These are phyloP conservation scores for Ostrea denselamellosa DNA, from an alignment of 1,140 invertebrate species.

Conservation along the genomic window DNA sequence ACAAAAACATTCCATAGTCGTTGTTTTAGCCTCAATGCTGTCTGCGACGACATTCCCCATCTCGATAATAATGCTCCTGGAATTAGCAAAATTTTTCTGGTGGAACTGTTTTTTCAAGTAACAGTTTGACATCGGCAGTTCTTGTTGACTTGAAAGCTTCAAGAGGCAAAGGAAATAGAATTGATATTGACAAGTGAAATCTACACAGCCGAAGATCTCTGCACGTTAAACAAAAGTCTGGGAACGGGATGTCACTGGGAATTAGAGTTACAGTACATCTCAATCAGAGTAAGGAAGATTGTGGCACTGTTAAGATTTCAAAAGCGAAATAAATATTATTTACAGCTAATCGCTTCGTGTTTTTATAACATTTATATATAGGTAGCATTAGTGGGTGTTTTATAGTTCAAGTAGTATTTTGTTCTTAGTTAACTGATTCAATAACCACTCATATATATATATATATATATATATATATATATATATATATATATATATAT, in stretches of 20 bases:
- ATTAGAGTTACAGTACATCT: not conserved
- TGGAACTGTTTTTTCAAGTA: not conserved
- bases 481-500: too few species aligned
- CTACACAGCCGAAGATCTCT: not conserved
- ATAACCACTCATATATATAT: too few species aligned
- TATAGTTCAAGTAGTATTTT: not conserved
- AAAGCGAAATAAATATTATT: not conserved
- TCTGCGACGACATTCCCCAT: not conserved
- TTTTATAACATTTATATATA: not conserved
- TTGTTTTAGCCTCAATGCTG: not conserved
- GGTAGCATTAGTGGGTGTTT: not conserved
- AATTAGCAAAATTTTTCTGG: conserved; percentile 23
- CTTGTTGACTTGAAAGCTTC: conserved; percentile 25
- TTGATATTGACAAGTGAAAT: conserved; percentile 35
- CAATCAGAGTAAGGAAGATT: not conserved
- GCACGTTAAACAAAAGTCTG: not conserved
- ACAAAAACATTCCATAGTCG: not conserved
- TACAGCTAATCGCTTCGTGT: not conserved
- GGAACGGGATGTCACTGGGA: not conserved
- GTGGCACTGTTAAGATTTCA: not conserved
- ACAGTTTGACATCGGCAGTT: conserved; percentile 10
- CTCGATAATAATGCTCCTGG: not conserved
- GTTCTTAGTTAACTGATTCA: not conserved
- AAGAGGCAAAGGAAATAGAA: not conserved
- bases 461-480: too few species aligned